These are phyloP conservation scores for Pionites leucogaster DNA, from an alignment of 2,113 vertebrate species.

Conservation along the genomic window DNA sequence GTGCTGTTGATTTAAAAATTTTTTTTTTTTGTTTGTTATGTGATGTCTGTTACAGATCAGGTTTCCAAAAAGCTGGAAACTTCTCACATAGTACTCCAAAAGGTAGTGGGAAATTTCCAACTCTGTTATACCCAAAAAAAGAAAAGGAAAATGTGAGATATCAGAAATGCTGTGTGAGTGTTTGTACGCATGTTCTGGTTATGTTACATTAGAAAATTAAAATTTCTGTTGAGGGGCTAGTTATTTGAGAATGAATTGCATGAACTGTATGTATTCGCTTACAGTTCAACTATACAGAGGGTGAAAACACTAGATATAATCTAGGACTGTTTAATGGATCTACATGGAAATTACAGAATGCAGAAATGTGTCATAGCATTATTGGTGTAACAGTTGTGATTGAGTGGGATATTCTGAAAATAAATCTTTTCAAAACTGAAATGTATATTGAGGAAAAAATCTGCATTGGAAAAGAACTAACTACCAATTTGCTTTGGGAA, in stretches of 20 bases:
- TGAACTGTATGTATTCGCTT: not conserved
- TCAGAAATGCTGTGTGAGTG: not conserved
- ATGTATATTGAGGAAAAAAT: fast-evolving
- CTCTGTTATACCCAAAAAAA: not conserved
- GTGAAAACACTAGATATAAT: not conserved
- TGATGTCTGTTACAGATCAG: not conserved
- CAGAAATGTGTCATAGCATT: not conserved
- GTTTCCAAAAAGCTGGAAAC: not conserved
- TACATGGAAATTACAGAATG: not conserved
- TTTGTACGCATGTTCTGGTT: not conserved
- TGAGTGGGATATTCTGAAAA: not conserved
- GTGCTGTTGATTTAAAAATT: not conserved
- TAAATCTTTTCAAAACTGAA: not conserved
- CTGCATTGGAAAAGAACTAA: not conserved
- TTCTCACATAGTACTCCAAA: not conserved
- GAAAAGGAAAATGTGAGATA: not conserved
- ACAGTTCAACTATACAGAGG: not conserved
- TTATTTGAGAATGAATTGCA: not conserved
- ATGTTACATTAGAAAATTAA: not conserved
- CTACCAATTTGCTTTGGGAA: not conserved
- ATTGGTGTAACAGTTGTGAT: not conserved
- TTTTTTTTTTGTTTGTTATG: not conserved
- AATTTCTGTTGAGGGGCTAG: not conserved
- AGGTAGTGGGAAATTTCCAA: not conserved
- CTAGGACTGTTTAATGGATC: not conserved